phyloP scores from a whole-genome alignment of 2,888 invertebrate genomes.

The Drosophila differens region DNA sequence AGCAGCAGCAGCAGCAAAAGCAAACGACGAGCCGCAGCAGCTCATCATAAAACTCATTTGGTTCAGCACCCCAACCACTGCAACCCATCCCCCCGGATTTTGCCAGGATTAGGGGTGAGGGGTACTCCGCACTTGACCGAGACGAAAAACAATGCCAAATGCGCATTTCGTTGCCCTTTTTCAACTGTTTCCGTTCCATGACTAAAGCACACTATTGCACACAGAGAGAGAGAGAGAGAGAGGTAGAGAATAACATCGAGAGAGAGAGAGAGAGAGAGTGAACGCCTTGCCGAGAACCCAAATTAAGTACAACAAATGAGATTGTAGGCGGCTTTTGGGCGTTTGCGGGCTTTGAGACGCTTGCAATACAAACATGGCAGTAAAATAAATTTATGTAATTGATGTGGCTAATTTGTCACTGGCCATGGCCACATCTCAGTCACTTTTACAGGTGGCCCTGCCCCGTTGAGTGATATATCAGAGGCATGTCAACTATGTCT shows the following conservation, averaged over 20 bases:
- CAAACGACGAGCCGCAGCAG: slow-evolving; percentile 64
- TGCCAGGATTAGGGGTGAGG: background rate
- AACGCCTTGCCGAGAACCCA: slow-evolving; percentile 30
- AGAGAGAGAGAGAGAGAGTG: background rate
- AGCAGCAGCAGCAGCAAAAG: slow-evolving; percentile 16
- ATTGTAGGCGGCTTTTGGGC: slow-evolving; percentile 58
- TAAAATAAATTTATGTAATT: slow-evolving; percentile 79
- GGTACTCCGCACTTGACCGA: slow-evolving; percentile 50
- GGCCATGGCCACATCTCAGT: slow-evolving; percentile 68
- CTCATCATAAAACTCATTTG: slow-evolving; percentile 79
- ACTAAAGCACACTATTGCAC: slow-evolving; percentile 37
- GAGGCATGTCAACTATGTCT: slow-evolving; percentile 39
- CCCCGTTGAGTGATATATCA: slow-evolving; percentile 70
- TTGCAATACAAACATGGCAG: slow-evolving; percentile 62
- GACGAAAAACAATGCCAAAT: slow-evolving; percentile 60
- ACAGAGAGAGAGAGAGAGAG: slow-evolving; percentile 15
- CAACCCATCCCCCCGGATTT: background rate
- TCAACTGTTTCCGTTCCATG: slow-evolving; percentile 47
- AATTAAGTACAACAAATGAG: slow-evolving; percentile 81
- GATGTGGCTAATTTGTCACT: slow-evolving; percentile 82
- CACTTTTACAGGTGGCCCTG: slow-evolving; percentile 74
- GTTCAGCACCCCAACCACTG: slow-evolving; percentile 43
- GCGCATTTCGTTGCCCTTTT: slow-evolving; percentile 69
- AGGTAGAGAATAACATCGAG: background rate
- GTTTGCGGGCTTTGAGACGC: slow-evolving; percentile 25